phyloP scores from a whole-genome alignment of 2,888 invertebrate species.

The Rhagonycha lutea region DNA sequence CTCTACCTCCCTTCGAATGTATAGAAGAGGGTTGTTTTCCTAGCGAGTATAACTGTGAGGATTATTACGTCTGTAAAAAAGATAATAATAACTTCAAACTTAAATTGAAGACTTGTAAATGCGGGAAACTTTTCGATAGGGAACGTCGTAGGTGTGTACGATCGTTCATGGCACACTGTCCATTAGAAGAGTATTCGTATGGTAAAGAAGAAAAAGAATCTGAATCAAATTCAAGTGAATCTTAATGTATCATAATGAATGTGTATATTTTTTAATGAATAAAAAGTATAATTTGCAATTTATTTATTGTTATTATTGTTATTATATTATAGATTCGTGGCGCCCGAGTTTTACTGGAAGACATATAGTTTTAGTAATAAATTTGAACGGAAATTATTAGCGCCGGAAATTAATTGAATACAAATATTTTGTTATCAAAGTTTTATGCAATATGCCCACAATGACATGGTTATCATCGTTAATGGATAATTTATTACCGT shows the following conservation, averaged over 20 bases:
- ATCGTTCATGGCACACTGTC: slow-evolving; percentile 44
- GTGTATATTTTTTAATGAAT: too few species aligned
- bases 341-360: background rate
- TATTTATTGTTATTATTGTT: background rate
- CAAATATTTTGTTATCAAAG: background rate
- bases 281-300: too few species aligned
- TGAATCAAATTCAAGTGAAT: slow-evolving; percentile 3
- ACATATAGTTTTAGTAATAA: background rate
- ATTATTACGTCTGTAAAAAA: slow-evolving; percentile 57
- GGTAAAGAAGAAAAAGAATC: background rate
- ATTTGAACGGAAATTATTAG: background rate
- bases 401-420: slow-evolving; percentile 9
- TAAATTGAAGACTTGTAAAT: slow-evolving; percentile 54
- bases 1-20: slow-evolving; percentile 45
- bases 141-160: slow-evolving; percentile 41
- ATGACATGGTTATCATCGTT: slow-evolving; percentile 6
- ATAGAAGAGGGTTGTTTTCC: slow-evolving; percentile 52
- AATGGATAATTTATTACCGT: slow-evolving; percentile 18
- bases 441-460: slow-evolving; percentile 1
- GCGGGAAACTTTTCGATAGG: slow-evolving; percentile 55
- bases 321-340: background rate
- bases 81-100: slow-evolving; percentile 47
- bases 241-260: background rate
- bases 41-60: slow-evolving; percentile 53
- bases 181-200: slow-evolving; percentile 30